phyloP scores from a whole-genome alignment of 1,140 invertebrate genomes.

The Araneus ventricosus region DNA sequence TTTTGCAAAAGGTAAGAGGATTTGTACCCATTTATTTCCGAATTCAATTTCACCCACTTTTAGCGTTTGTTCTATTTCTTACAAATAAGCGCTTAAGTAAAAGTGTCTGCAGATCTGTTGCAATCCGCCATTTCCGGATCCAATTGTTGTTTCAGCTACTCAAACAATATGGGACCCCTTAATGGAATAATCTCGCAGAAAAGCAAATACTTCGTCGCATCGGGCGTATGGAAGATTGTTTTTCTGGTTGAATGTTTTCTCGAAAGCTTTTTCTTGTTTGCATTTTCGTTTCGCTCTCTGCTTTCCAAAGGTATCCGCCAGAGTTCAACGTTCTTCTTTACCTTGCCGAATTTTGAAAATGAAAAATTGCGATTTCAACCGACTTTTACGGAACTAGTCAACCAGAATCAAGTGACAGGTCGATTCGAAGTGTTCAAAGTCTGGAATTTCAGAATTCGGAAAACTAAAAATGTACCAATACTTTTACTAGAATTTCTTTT shows the following conservation, averaged over 20 bases:
- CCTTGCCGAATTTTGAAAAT: not conserved
- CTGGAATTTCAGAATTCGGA: not conserved
- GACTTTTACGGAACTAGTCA: not conserved
- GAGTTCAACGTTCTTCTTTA: constrained; percentile 19
- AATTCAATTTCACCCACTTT: not conserved
- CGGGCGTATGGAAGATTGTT: not conserved
- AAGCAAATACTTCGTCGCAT: not conserved
- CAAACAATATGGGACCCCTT: constrained; percentile 8
- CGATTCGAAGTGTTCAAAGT: not conserved
- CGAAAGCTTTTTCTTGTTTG: constrained; percentile 23
- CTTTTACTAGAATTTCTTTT: not conserved
- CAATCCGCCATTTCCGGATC: not conserved
- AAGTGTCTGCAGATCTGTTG: not conserved
- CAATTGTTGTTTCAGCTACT: constrained; percentile 16
- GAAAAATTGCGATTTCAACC: not conserved
- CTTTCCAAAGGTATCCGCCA: not conserved
- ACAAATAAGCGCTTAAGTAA: constrained; percentile 1
- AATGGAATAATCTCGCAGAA: not conserved
- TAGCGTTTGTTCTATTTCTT: not conserved
- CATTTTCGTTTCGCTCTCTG: not conserved
- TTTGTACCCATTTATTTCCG: not conserved
- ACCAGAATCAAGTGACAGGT: not conserved
- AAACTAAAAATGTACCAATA: not conserved
- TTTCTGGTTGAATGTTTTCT: constrained; percentile 24
- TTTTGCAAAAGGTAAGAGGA: not conserved